Base-by-base conservation (phyloP, 1,140 invertebrate species). In the Lithobius niger region DNA sequence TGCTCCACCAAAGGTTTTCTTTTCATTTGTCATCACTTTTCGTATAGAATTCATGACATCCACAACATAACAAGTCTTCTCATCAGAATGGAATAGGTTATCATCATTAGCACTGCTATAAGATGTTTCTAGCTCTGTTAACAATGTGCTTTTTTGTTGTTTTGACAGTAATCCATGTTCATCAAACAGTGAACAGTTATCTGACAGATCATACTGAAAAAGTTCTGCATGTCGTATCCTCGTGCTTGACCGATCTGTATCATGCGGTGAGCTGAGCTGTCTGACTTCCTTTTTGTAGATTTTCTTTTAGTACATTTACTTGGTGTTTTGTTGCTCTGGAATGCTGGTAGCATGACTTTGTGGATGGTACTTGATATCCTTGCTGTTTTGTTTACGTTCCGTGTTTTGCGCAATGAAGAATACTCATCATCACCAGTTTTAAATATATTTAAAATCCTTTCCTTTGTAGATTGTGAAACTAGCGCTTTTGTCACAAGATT, bases 91-190 rank as follows among this genome's bases (percentile, higher is more conserved):
- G 31, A 36, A 36, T n/a, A n/a, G n/a, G n/a, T n/a, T n/a, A 36
- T 36, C 31, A 36, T 36, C 31, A 36, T 36, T 36, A 10, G n/a
- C 31, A 36, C 6, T 36, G 31, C 6, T 10, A 36, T 36, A n/a
- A 10, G 31, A 36, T 36, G 31, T 36, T 36, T 36, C 52, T 54
- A 54, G 52, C 13, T 22, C n/a, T 54, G 45, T 54, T 54, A 22
- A 28, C 6, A 52, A 28, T 36, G 6, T 10, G 31, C 6, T 36
- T 36, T 36, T 36, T 36, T 36, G 31, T 36, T 6, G n/a, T 36
- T 36, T 36, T n/a, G 6, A 10, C n/a, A 36, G 31, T 36, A 36
- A 36, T n/a, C n/a, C 31, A 10, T 36, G 31, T 36, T 36, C n/a
- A n/a, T n/a, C n/a, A n/a, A n/a, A n/a, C n/a, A n/a, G n/a, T n/a